Evolutionary conservation across 2,888 invertebrate species (phyloP).

Genomic region (Margaritifera margaritifera): DNA sequence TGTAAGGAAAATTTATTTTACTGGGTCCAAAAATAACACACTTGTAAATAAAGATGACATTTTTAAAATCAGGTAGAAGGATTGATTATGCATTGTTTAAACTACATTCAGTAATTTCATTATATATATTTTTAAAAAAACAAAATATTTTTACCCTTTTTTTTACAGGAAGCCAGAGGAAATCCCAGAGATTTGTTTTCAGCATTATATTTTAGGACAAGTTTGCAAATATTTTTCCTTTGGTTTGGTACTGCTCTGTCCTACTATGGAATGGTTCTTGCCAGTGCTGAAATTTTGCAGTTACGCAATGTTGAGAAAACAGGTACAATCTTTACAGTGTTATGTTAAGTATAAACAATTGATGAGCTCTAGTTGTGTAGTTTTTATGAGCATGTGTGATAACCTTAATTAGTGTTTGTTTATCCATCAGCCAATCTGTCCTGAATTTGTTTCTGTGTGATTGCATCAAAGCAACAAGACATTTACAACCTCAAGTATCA

Average conservation of each 20-base stretch:
- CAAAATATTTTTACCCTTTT: not conserved
- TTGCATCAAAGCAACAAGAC: no score
- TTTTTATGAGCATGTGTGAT: no score
- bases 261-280: slow-evolving; percentile 72
- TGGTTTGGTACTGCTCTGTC: slow-evolving; percentile 71
- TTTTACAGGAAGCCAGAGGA: slow-evolving; percentile 42
- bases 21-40: not conserved
- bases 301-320: slow-evolving; percentile 31
- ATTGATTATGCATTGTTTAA: not conserved
- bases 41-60: no score
- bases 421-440: no score
- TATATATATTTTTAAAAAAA: no score
- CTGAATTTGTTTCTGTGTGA: no score
- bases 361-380: no score
- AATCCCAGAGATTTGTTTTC: slow-evolving; percentile 60
- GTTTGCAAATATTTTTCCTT: slow-evolving; percentile 65
- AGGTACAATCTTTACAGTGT: slow-evolving; percentile 10
- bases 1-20: no score
- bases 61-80: not conserved
- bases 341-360: no score
- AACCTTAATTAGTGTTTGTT: no score
- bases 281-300: slow-evolving; percentile 69
- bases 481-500: no score
- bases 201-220: slow-evolving; percentile 59
- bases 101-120: no score